Evolutionary conservation across 2,113 vertebrate species (phyloP), one percentile per base, ranked within the genome.

Genomic region (Heliornis fulica): DNA sequence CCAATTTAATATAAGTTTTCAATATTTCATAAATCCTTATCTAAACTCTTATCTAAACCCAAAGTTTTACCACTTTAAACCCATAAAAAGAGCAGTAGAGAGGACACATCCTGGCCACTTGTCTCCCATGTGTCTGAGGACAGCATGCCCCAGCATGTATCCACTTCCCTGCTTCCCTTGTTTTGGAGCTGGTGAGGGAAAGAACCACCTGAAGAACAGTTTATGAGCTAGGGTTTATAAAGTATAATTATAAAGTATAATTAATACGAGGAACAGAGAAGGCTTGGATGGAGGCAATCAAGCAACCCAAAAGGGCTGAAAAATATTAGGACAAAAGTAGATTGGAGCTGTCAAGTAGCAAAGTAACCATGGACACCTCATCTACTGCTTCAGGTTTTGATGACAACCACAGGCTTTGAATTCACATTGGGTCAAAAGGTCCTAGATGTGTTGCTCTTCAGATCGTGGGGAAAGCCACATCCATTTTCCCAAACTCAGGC

Each of bases 261-360:
- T 83, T 79, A 91, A 91, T 41, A 65, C 11, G 69, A 57, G 59
- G 19, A 93, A 57, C 18, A 80, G 34, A 80, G 50, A 76, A 69
- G 36, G 26, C 41, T 65, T 65, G 66, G 38, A 50, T 80, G 54
- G 78, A 94, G 86, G 50, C 59, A 90, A 77, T 48, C 34, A 72
- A 34, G 59, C 66, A 87, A 87, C 34, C 56, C 87, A 54, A 59
- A 83, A 57, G 38, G n/a, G 3, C 57, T 94, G 79, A 88, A 89
- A 94, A 86, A 28, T n/a, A 61, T 57, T 87, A 84, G 53, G 16
- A 46, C 15, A 22, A n/a, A 63, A 71, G 19, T 23, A 89, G 60
- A 64, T 53, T 19, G 26, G 51, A 91, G 40, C 14, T 89, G 45
- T 59, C 14, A 45, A 83, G 41, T 6, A 90, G 45, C 46, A 93